These are phyloP conservation scores for Sapayoa aenigma DNA, from an alignment of 2,113 vertebrate species.

Conservation along the genomic window DNA sequence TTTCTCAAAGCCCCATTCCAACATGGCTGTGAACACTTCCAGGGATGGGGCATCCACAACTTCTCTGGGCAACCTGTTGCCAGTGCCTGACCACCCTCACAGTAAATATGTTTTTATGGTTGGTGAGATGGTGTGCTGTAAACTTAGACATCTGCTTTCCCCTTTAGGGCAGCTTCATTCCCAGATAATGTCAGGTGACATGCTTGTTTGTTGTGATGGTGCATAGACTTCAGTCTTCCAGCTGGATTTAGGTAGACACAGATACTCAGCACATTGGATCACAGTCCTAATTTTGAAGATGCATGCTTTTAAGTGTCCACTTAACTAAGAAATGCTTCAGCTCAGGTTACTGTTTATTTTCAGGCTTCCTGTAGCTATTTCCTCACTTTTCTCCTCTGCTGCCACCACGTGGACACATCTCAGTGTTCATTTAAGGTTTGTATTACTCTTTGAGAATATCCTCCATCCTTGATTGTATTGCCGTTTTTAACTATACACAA, in stretches of 20 bases:
- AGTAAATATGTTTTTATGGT: background rate
- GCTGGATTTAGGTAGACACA: background rate
- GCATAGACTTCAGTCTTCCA: background rate
- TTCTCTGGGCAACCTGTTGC: background rate
- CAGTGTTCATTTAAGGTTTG: background rate
- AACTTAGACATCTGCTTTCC: background rate
- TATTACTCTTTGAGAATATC: background rate
- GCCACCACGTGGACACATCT: slow-evolving; percentile 57
- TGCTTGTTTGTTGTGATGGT: background rate
- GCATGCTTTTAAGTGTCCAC: accelerated
- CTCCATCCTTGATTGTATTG: background rate
- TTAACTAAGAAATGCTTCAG: background rate
- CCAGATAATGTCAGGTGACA: background rate
- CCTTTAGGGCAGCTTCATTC: slow-evolving; percentile 42
- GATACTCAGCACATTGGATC: background rate
- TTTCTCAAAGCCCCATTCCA: background rate
- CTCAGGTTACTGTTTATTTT: background rate
- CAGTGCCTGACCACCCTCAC: background rate
- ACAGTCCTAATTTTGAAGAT: background rate
- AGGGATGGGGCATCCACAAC: background rate
- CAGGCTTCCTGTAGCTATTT: accelerated
- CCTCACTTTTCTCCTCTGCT: slow-evolving; percentile 71
- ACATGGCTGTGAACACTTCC: background rate
- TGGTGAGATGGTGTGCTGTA: background rate
- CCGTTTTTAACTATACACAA: background rate